These are phyloP conservation scores for Enoplosus armatus DNA, from an alignment of 2,797 vertebrate species.

Conservation along the genomic window DNA sequence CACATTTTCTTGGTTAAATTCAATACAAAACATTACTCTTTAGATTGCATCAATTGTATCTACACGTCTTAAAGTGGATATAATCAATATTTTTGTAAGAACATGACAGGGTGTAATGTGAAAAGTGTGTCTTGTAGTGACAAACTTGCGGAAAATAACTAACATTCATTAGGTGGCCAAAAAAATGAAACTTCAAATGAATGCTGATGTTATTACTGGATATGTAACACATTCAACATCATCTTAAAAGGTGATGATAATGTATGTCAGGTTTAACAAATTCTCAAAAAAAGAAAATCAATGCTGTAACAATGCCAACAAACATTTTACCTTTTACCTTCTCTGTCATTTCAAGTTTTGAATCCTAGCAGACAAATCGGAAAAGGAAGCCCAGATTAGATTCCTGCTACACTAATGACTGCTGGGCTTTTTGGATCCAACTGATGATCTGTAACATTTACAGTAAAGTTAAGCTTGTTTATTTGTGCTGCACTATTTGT, in stretches of 20 bases:
- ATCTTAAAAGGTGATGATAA: neutral
- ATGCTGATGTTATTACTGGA: too few species aligned
- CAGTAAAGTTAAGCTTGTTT: constrained; percentile 29
- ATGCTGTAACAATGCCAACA: neutral
- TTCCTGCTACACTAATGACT: constrained; percentile 12
- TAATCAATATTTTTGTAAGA: neutral
- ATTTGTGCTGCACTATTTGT: constrained; percentile 44
- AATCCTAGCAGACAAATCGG: constrained; percentile 1
- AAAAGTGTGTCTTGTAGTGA: neutral
- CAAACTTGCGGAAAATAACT: neutral
- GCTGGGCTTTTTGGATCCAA: constrained; percentile 7
- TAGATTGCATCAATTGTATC: neutral
- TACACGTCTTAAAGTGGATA: neutral
- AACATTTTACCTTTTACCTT: neutral
- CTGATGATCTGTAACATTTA: constrained; percentile 34
- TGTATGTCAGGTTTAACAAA: neutral
- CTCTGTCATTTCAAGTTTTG: constrained; percentile 13
- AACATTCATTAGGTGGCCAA: too few species aligned
- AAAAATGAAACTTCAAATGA: too few species aligned
- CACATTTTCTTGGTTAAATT: neutral
- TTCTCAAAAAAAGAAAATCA: neutral
- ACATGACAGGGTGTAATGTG: too few species aligned
- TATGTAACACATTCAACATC: too few species aligned
- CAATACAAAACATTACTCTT: neutral
- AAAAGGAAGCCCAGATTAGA: constrained; percentile 8